Evolutionary conservation across 2,797 vertebrate genomes (phyloP).

Genomic region (Peromyscus aztecus): DNA sequence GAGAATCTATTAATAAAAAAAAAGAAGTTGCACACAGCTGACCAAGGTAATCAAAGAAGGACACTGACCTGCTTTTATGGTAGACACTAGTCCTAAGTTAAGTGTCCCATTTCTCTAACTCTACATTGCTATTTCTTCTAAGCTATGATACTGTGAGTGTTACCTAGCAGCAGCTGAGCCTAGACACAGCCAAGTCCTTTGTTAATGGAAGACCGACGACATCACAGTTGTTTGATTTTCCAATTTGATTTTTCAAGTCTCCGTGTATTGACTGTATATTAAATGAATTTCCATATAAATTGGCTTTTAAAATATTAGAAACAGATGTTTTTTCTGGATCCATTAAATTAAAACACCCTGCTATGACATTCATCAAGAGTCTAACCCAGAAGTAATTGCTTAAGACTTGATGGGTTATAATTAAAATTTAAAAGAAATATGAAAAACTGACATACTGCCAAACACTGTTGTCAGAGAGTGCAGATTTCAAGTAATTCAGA

Average conservation of each 20-base stretch:
- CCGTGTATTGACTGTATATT: constrained; percentile 83
- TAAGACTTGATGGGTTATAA: constrained; percentile 88
- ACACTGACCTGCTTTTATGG: not conserved
- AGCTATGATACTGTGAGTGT: constrained; percentile 10
- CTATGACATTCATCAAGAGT: constrained; percentile 86
- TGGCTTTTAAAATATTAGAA: constrained; percentile 89
- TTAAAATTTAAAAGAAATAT: constrained; percentile 88
- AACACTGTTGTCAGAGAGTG: constrained; percentile 76
- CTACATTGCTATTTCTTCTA: not conserved
- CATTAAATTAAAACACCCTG: constrained; percentile 88
- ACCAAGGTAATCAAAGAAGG: not conserved
- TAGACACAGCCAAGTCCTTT: constrained; percentile 42
- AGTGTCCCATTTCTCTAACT: not conserved
- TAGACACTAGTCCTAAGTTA: not conserved
- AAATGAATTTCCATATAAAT: constrained; percentile 90
- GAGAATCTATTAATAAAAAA: too few species aligned
- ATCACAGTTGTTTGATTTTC: constrained; percentile 81
- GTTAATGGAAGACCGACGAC: constrained; percentile 66
- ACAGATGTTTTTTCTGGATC: constrained; percentile 85
- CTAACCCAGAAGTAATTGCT: constrained; percentile 85
- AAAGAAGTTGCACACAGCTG: not conserved
- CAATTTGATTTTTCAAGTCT: constrained; percentile 84
- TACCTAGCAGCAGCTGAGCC: constrained; percentile 10
- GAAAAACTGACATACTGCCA: constrained; percentile 82
- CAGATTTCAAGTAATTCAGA: constrained; percentile 79